phyloP scores from a whole-genome alignment of 2,888 invertebrate genomes.

The Smittia aterrima region DNA sequence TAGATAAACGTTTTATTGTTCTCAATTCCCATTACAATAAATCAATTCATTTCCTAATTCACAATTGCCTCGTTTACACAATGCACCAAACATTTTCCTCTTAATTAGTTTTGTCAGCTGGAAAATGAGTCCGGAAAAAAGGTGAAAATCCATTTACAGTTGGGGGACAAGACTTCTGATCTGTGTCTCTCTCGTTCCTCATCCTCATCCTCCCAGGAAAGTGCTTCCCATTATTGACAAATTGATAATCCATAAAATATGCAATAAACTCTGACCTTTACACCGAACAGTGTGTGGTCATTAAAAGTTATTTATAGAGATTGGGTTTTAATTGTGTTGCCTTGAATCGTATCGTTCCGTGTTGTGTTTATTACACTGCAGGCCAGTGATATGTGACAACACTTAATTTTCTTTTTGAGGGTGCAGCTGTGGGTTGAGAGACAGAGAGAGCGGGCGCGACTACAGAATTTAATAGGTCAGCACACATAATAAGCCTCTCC shows the following conservation, averaged over 20 bases:
- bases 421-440: not conserved
- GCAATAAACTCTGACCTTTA: conserved; percentile 37
- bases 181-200: no score
- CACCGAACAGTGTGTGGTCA: conserved; percentile 32
- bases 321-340: conserved; percentile 37
- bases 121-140: not conserved
- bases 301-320: conserved; percentile 40
- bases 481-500: not conserved
- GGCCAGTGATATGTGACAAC: conserved; percentile 23
- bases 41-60: not conserved
- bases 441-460: not conserved
- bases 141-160: no score
- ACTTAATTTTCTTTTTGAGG: conserved; percentile 22
- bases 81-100: not conserved
- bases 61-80: not conserved
- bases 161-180: no score
- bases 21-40: not conserved
- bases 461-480: conserved; percentile 14
- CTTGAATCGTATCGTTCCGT: conserved; percentile 12
- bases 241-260: conserved; percentile 41
- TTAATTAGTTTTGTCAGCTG: not conserved
- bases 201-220: not conserved
- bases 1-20: no score
- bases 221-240: conserved; percentile 33
- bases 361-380: conserved; percentile 13